Evolutionary conservation across 2,888 invertebrate species (phyloP).

Genomic region (Orthosia incerta): DNA sequence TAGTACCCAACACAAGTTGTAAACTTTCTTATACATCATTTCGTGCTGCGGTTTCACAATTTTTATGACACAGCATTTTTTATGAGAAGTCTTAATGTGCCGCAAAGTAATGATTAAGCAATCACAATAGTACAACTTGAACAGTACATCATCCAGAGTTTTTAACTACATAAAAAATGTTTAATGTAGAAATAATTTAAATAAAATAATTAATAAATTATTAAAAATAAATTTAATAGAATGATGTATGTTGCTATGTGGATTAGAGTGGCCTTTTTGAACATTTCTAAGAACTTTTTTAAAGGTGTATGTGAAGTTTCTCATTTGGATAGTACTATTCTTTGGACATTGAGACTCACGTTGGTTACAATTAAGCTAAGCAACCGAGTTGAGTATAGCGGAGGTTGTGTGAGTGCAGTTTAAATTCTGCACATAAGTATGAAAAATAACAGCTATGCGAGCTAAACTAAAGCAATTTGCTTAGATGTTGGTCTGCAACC

Average conservation of each 20-base stretch:
- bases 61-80: constrained; percentile 5
- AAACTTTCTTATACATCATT: constrained; percentile 22
- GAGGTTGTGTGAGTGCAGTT: too few species aligned
- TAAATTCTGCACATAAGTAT: too few species aligned
- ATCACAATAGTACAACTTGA: neutral
- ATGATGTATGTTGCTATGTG: too few species aligned
- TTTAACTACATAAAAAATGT: neutral
- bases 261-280: neutral
- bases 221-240: too few species aligned
- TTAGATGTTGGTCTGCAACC: neutral
- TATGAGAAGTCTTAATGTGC: neutral
- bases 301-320: neutral
- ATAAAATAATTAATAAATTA: too few species aligned
- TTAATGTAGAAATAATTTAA: too few species aligned
- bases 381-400: too few species aligned
- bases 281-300: too few species aligned
- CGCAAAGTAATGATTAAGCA: neutral
- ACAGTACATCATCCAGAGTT: neutral
- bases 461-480: neutral
- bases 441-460: neutral
- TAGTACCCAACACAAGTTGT: constrained; percentile 31
- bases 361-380: too few species aligned
- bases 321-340: neutral
- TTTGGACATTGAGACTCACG: neutral
- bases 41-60: constrained; percentile 12